Evolutionary conservation across 2,888 invertebrate species (phyloP).

Genomic region (Euclidia mi): DNA sequence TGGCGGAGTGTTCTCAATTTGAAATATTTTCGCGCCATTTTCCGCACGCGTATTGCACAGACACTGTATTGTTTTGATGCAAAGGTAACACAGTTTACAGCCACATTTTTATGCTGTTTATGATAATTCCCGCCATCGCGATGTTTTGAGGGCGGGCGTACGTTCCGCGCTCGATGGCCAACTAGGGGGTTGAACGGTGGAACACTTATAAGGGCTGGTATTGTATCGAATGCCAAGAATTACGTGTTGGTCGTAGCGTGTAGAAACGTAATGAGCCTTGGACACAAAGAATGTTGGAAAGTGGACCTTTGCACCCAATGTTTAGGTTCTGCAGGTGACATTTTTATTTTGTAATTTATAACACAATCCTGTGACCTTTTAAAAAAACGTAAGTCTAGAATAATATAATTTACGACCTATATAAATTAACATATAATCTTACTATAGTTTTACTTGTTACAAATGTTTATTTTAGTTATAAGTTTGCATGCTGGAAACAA

Average conservation of each 20-base stretch:
- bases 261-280: conserved; percentile 66
- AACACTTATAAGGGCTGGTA: conserved; percentile 77
- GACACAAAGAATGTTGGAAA: conserved; percentile 60
- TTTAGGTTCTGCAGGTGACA: conserved; percentile 36
- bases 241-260: conserved; percentile 67
- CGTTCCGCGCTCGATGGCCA: conserved; percentile 72
- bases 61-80: conserved; percentile 32
- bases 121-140: conserved; percentile 72
- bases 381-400: conserved; percentile 1
- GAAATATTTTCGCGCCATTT: conserved; percentile 34
- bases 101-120: conserved; percentile 39
- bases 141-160: conserved; percentile 69
- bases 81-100: conserved; percentile 40
- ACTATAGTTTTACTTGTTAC: not conserved
- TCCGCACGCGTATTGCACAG: conserved; percentile 7
- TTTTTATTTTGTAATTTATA: conserved; percentile 29
- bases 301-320: conserved; percentile 44
- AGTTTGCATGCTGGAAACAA: conserved; percentile 47
- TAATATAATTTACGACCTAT: conserved; percentile 1
- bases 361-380: conserved; percentile 14
- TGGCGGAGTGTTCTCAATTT: conserved; percentile 7
- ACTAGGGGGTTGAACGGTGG: conserved; percentile 75
- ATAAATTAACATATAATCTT: conserved; percentile 11
- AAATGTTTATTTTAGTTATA: conserved; percentile 12
- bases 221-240: conserved; percentile 76